Conservation (phyloP, 2,797 vertebrate species). For the Helicolenus hilgendorfi region DNA sequence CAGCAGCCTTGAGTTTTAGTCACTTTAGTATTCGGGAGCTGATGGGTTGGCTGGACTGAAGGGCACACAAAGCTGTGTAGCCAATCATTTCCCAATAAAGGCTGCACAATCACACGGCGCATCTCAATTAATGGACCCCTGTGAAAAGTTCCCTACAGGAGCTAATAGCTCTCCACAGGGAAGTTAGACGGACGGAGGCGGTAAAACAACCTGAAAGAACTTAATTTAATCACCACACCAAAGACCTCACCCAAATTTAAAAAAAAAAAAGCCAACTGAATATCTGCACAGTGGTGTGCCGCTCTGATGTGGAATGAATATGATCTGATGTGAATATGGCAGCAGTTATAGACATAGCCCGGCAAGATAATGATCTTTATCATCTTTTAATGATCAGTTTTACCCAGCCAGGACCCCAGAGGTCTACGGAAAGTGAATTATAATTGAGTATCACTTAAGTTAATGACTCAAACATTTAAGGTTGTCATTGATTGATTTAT, state of each 20-base stretch:
- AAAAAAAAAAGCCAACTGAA: background rate
- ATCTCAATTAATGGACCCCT: constrained; percentile 50
- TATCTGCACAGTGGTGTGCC: background rate
- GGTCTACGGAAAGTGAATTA: background rate
- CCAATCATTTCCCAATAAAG: constrained; percentile 63
- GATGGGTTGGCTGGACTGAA: constrained; percentile 48
- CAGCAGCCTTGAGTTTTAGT: constrained; percentile 11
- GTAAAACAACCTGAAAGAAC: background rate
- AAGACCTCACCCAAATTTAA: background rate
- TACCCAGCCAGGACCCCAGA: background rate
- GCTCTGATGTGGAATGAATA: background rate
- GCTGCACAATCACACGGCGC: constrained; percentile 13
- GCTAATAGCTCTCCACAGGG: constrained; percentile 24
- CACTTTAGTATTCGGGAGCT: constrained; percentile 44
- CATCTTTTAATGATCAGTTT: background rate
- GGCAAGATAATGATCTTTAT: background rate
- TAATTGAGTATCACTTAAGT: background rate
- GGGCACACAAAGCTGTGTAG: constrained; percentile 32
- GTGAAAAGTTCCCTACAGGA: constrained; percentile 37
- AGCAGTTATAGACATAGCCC: background rate
- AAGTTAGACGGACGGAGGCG: background rate
- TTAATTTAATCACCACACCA: background rate
- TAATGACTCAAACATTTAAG: background rate
- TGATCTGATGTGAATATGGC: background rate
- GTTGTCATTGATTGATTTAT: background rate